Evolutionary conservation across 2,888 invertebrate species (phyloP), one percentile per base, ranked within the genome.

Genomic region (Clivina fossor): DNA sequence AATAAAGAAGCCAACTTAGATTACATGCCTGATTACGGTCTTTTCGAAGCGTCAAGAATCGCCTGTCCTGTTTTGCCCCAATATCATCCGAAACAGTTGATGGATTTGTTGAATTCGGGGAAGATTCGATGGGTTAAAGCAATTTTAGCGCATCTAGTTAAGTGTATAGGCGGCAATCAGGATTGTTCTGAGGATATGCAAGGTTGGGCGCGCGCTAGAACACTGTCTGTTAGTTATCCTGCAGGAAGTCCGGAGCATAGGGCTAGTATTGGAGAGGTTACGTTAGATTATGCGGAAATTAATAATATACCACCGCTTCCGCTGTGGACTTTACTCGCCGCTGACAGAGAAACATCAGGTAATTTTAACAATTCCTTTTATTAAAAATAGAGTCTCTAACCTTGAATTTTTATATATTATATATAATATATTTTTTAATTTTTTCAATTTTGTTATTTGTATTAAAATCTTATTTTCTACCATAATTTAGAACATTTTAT

Each of bases 51-150:
- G 0, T 93, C 96, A 3, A 83, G 96, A 59, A 90, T 97, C 69
- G 96, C 97, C 0, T 98, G 95, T 66, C 98, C 98, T 0, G 96
- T 98, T 33, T 76, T 99, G 57, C 99, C 99, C 0, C 99, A 99
- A 68, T 99, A 99, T 72, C 99, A 99, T 76, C 99, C 99, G 0
- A 97, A 97, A 68, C 98, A 98, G 68, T 77, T 99, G 26, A 97
- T 99, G 91, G 99, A 99, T 69, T 76, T 99, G 30, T 79, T 99
- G 20, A 98, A 98, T 76, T 97, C 96, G 49, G 99, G 99, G 2
- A 97, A 96, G 76, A 96, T 95, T 63, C 81, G 93, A 67, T 92
- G 98, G 86, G 99, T 99, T 0, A 97, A 98, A 71, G 98, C 98
- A 1, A 99, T 99, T 61, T 80, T 99, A 35, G 90, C 94, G 1